Evolutionary conservation across 53 echinoderm and acorn worm species (phyloP).

Genomic region (Stichopus horrens): DNA sequence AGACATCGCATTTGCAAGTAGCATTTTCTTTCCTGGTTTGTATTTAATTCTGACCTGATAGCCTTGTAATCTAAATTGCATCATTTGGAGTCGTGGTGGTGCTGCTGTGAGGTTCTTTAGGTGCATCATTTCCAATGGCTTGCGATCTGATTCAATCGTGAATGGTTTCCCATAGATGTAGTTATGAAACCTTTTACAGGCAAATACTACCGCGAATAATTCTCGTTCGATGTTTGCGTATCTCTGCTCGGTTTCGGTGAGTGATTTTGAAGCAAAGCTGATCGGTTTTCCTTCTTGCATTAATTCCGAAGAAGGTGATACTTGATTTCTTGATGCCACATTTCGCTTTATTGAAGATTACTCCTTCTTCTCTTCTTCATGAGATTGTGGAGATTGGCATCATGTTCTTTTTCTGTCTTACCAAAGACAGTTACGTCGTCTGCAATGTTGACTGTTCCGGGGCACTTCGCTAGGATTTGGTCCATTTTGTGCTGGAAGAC

Average conservation of each 20-base stretch:
- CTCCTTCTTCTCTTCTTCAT: too few species aligned
- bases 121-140: conserved; percentile 74
- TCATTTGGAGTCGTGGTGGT: conserved; percentile 66
- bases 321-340: too few species aligned
- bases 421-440: too few species aligned
- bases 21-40: conserved; percentile 68
- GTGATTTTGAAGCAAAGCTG: conserved; percentile 48
- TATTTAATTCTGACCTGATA: conserved; percentile 63
- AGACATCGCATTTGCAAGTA: conserved; percentile 37
- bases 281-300: conserved; percentile 57
- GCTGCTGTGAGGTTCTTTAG: conserved; percentile 64
- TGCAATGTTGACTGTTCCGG: too few species aligned
- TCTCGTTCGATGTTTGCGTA: conserved; percentile 68
- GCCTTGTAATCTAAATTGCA: conserved; percentile 56
- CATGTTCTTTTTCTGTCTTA: too few species aligned
- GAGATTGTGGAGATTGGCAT: too few species aligned
- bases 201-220: conserved; percentile 65
- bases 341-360: too few species aligned
- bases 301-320: too few species aligned
- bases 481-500: too few species aligned
- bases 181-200: conserved; percentile 70
- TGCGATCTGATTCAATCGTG: conserved; percentile 69
- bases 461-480: too few species aligned
- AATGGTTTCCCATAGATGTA: conserved; percentile 71
- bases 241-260: conserved; percentile 59